These are phyloP conservation scores for Hemicrepidius hirtus DNA, from an alignment of 2,888 invertebrate genomes.

Conservation along the genomic window DNA sequence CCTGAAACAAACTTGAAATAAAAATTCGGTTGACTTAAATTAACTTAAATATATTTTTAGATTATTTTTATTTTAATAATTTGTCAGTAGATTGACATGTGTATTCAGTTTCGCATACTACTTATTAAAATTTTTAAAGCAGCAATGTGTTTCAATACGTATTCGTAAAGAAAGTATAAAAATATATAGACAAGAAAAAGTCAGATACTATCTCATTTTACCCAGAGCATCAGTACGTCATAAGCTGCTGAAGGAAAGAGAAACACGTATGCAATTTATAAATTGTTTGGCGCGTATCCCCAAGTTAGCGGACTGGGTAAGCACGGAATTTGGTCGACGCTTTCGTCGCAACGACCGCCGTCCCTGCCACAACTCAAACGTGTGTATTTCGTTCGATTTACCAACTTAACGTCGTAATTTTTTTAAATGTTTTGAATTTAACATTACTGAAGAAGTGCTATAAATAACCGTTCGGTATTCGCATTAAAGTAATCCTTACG, in stretches of 20 bases:
- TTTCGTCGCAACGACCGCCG: constrained; percentile 41
- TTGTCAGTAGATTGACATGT: too few relatives aligned
- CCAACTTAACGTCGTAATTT: constrained; percentile 34
- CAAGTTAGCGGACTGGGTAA: constrained; percentile 60
- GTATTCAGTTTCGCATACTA: too few relatives aligned
- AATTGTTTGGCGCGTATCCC: constrained; percentile 63
- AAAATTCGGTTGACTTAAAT: too few relatives aligned
- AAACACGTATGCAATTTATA: constrained; percentile 58
- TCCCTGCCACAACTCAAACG: constrained; percentile 21
- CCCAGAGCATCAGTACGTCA: constrained; percentile 26
- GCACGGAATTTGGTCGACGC: constrained; percentile 43
- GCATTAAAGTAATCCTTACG: constrained; percentile 25
- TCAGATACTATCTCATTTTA: constrained; percentile 28
- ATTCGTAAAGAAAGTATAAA: constrained; percentile 55
- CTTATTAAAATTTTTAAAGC: neutral
- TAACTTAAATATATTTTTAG: too few relatives aligned
- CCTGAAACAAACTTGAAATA: too few relatives aligned
- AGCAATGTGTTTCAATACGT: constrained; percentile 24
- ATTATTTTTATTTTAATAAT: too few relatives aligned
- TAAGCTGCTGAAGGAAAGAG: constrained; percentile 49
- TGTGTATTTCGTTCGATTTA: constrained; percentile 39
- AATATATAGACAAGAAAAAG: constrained; percentile 32
- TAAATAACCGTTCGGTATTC: constrained; percentile 43
- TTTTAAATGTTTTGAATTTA: constrained; percentile 33
- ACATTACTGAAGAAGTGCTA: constrained; percentile 39